A percentile compares a stretch with the other conserved stretches of the same genome.
Evolutionary conservation across 1,140 invertebrate species (phyloP).

Genomic region (Drosophila sproati): DNA sequence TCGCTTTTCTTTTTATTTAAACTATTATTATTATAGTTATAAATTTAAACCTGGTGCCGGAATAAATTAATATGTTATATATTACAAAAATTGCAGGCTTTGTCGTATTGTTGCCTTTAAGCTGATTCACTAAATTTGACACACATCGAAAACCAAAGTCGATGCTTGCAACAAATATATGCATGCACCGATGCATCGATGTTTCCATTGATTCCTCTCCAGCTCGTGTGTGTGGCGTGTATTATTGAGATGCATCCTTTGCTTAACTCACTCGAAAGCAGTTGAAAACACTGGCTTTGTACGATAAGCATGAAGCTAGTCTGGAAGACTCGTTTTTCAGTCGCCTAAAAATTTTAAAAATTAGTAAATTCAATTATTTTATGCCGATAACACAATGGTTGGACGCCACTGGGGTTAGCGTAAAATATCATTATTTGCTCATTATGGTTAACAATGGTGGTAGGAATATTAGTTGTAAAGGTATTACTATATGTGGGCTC

Average conservation of each 20-base stretch:
- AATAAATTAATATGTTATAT: too few relatives aligned
- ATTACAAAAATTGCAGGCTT: too few relatives aligned
- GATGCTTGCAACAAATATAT: too few relatives aligned
- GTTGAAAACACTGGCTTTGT: conserved; percentile 35
- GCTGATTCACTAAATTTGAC: too few relatives aligned
- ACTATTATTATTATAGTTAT: too few relatives aligned
- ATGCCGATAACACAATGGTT: conserved; percentile 28
- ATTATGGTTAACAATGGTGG: conserved; percentile 36
- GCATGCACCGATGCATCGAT: background rate
- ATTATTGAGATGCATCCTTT: too few relatives aligned
- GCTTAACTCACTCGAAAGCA: background rate
- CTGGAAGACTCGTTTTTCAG: conserved; percentile 1
- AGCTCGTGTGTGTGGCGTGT: too few relatives aligned
- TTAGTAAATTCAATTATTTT: background rate
- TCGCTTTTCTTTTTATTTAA: too few relatives aligned
- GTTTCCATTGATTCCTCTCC: conserved; percentile 8
- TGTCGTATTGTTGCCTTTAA: too few relatives aligned
- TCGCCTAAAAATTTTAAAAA: conserved; percentile 7
- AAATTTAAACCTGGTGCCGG: too few relatives aligned
- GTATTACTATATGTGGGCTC: conserved; percentile 23
- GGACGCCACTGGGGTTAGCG: conserved; percentile 12
- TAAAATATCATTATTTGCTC: conserved; percentile 34
- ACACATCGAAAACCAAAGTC: too few relatives aligned
- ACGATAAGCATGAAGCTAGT: conserved; percentile 14
- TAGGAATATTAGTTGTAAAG: background rate